Evolutionary conservation across 1,140 invertebrate species (phyloP).

Genomic region (Vanessa atalanta): DNA sequence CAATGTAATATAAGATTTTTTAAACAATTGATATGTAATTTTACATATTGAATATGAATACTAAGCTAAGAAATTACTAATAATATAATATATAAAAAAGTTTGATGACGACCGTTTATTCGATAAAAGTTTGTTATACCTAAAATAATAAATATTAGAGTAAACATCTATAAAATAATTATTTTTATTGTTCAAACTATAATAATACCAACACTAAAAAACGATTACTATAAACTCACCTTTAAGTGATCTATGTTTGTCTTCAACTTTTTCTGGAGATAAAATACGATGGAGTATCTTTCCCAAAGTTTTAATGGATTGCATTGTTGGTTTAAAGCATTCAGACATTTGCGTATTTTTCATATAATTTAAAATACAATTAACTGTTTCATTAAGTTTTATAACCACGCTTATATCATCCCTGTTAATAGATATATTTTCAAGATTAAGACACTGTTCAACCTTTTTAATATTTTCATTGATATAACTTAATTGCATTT

Average conservation of each 20-base stretch:
- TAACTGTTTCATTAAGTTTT: background rate
- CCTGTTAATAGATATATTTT: background rate
- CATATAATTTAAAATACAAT: background rate
- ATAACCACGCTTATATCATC: background rate
- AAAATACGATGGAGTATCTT: constrained; percentile 4
- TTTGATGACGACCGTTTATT: too few species aligned
- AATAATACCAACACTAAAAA: background rate
- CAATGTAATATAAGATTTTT: too few species aligned
- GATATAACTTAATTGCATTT: background rate
- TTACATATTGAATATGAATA: too few species aligned
- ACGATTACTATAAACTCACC: background rate
- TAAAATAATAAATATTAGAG: too few species aligned
- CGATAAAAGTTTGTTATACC: too few species aligned
- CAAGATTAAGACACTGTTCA: background rate
- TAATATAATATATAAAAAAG: too few species aligned
- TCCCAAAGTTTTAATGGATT: background rate
- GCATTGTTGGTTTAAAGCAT: background rate
- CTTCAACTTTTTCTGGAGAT: constrained; percentile 39
- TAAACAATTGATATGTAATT: too few species aligned
- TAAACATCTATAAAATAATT: constrained; percentile 28
- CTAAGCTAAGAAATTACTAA: too few species aligned
- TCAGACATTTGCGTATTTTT: background rate
- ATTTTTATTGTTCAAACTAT: constrained; percentile 43
- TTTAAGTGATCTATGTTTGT: constrained; percentile 35
- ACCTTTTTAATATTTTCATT: background rate